Evolutionary conservation across 2,888 invertebrate genomes (phyloP), one percentile per base, ranked within the genome.

Genomic region (Thereva unica): DNA sequence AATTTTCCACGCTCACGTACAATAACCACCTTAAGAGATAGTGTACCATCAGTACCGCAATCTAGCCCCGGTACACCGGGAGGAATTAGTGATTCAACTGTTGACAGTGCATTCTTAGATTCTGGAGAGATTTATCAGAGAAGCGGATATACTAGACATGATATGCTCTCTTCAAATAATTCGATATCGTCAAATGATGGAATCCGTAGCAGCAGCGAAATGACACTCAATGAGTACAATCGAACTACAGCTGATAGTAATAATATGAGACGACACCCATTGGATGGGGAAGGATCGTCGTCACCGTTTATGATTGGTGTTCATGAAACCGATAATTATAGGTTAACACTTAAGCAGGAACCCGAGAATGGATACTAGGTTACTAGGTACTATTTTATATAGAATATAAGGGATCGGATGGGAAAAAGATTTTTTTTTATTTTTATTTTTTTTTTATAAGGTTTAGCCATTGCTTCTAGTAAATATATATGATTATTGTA

Each of bases 171-270:
- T 12, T 71, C 76, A 67, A 59, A 57, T 5, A 71, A 64, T 67
- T 66, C 68, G 6, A 61, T 35, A 50, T 45, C 72, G 54, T 69
- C 71, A 52, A 73, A 73, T 41, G 67, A 71, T 47, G 69, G 70
- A 4, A 65, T 71, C 10, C 77, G 80, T 37, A 78, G 75, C 73
- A 77, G 78, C 40, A 77, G 75, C 4, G 80, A 80, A 67, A 79
- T 80, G 71, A 80, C 80, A 7, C 73, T 80, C 49, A 80, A 80
- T 67, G 80, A 80, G 71, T 80, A 80, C 71, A 80, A 80, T 68
- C 76, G 79, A 41, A 74, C 75, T 47, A 70, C 71, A 40, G 74
- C 75, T 44, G 75, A 65, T 35, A 66, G 45, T 49, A 64, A 44
- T 77, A 65, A 71, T 76, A 68, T 80, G 64, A 74, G 79, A 9